These are phyloP conservation scores for Lophochroa leadbeateri DNA, from an alignment of 2,113 vertebrate species.

Conservation along the genomic window DNA sequence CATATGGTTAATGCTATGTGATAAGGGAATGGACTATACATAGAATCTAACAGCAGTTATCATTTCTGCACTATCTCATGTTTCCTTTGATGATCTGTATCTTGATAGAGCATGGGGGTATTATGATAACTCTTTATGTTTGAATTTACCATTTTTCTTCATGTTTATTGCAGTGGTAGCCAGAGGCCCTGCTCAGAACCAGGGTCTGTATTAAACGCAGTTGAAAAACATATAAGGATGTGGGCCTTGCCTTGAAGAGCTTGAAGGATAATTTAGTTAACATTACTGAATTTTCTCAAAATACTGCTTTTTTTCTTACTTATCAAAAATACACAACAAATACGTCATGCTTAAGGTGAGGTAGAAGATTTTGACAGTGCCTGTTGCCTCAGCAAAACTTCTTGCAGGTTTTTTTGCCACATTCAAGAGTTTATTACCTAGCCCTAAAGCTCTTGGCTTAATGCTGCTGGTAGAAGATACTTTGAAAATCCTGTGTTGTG, in stretches of 20 bases:
- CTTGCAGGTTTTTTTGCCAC: not conserved
- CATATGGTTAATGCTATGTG: not conserved
- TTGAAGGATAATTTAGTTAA: not conserved
- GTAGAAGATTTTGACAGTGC: not conserved
- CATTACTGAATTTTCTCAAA: conserved; percentile 8
- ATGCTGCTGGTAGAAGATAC: not conserved
- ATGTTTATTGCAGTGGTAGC: not conserved
- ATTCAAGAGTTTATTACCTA: not conserved
- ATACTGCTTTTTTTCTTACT: not conserved
- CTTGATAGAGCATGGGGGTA: not conserved
- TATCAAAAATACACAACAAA: not conserved
- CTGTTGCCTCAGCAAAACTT: not conserved
- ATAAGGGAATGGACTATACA: not conserved
- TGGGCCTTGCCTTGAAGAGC: not conserved
- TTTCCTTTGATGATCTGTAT: conserved; percentile 27
- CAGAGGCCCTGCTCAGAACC: not conserved
- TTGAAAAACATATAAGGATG: not conserved
- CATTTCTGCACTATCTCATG: not conserved
- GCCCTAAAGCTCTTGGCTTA: not conserved
- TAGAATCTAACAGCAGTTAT: not conserved
- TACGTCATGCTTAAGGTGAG: not conserved
- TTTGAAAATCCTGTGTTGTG: not conserved
- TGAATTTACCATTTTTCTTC: not conserved
- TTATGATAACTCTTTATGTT: not conserved
- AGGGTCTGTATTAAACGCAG: not conserved